Percentiles rank a stretch among this genome's conserved stretches.
Evolutionary conservation across 37 sponge, comb jelly and placozoan genomes (phyloP).

Genomic region (Dysidea cf. avara): DNA sequence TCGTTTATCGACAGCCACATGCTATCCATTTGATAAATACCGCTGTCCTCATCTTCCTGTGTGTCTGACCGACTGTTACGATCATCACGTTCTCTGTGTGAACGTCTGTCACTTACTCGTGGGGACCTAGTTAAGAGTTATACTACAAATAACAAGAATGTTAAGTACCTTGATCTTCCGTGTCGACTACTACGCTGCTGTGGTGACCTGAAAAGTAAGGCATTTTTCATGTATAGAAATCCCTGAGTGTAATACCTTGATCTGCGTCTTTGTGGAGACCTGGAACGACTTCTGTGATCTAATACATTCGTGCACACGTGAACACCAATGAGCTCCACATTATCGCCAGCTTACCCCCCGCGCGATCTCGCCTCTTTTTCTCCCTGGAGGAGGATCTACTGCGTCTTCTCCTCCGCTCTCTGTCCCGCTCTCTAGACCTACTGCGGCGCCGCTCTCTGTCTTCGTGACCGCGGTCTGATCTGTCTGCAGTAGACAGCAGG

Average conservation of each 20-base stretch:
- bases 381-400: conserved; percentile 3
- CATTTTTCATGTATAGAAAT: neutral
- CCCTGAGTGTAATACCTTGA: neutral
- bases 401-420: conserved; percentile 10
- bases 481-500: too few relatives aligned
- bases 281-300: conserved; percentile 34
- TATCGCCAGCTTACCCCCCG: neutral
- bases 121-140: too few relatives aligned
- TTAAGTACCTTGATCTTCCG: neutral
- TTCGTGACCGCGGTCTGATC: too few relatives aligned
- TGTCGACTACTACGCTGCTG: neutral
- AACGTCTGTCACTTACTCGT: too few relatives aligned
- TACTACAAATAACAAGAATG: too few relatives aligned
- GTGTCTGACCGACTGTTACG: neutral
- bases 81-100: neutral
- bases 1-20: neutral
- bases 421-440: conserved; percentile 19
- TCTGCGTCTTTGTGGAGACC: conserved; percentile 23
- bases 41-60: conserved; percentile 11
- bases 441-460: too few relatives aligned
- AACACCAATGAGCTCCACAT: neutral
- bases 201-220: neutral
- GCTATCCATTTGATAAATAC: conserved; percentile 4
- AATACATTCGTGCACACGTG: neutral
- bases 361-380: too few relatives aligned